Conservation (phyloP, 2,888 invertebrate species). For the Caradrina clavipalpis region DNA sequence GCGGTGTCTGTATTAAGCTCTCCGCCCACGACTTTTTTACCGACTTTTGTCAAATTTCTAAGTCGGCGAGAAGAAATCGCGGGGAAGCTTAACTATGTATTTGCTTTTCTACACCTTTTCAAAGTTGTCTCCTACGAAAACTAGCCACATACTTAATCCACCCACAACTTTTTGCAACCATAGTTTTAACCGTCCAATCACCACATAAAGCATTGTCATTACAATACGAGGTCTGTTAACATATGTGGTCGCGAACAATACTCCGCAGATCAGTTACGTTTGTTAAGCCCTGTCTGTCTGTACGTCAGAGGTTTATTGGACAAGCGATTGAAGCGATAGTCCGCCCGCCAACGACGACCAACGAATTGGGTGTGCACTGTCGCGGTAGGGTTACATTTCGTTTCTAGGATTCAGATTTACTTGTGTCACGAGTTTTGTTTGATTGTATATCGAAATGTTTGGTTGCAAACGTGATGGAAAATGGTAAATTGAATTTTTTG, state of each 20-base stretch:
- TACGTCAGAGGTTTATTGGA: conserved; percentile 84
- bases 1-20: no score
- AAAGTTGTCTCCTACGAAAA: conserved; percentile 3
- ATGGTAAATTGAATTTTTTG: no score
- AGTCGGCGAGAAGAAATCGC: no score
- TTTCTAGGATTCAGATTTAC: conserved; percentile 59
- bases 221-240: conserved; percentile 62
- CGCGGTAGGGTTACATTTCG: conserved; percentile 51
- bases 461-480: neutral
- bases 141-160: conserved; percentile 7
- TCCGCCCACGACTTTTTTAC: no score
- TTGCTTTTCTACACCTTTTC: no score
- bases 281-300: conserved; percentile 83
- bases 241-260: conserved; percentile 82
- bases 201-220: conserved; percentile 66
- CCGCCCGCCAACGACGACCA: conserved; percentile 81
- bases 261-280: conserved; percentile 82
- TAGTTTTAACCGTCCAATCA: conserved; percentile 61
- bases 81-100: no score
- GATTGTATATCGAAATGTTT: conserved; percentile 20
- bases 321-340: conserved; percentile 85
- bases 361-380: conserved; percentile 57
- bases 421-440: conserved; percentile 38
- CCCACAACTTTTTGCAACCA: conserved; percentile 33
- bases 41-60: no score